Base-by-base conservation (phyloP, 2,113 vertebrate genomes). In the Gorsachius goisagi region DNA sequence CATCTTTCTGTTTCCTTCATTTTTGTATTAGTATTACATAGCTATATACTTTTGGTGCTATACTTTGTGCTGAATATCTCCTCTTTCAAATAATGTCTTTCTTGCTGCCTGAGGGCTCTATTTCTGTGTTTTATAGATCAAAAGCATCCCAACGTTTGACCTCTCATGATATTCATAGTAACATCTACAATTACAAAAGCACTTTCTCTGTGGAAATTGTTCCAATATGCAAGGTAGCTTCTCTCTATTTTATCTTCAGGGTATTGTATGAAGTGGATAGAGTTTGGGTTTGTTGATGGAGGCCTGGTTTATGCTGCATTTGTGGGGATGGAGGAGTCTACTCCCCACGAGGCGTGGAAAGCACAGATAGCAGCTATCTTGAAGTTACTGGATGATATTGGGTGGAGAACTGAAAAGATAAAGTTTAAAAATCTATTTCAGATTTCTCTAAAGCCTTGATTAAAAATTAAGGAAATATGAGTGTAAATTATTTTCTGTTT, bases 201-300 rank as follows among this genome's bases (percentile, higher is more conserved):
- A 99, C 99, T 78, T 99, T 98, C 97, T 99, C 99, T 15, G 79
- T 99, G 96, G 99, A 99, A 97, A 99, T 99, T 10, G 99, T 99
- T 82, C 99, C 99, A 15, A 97, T 99, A 72, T 99, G 99, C 97
- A 99, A 99, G 99, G 99, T 99, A 93, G 32, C 23, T 62, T 72
- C 88, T 79, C 53, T 45, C 45, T 71, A 2, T 63, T 50, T 52
- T 23, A 82, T 44, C 58, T 26, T 45, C 37, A n/a, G 89, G 30
- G 35, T 35, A 13, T 15, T 76, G 12, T 37, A 1, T n/a, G 50
- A 41, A 52, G 26, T n/a, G 83, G 30, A 15, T 39, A 13, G 30
- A 55, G n/a, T 18, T 86, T 72, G 49, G 20, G 3, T 87, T 72
- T 81, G 64, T 53, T 52, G 30, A 3, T n/a, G 44, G 20, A 78